Evolutionary conservation across 2,888 invertebrate genomes (phyloP), one percentile per base, ranked within the genome.

Genomic region (Brachycybe producta): DNA sequence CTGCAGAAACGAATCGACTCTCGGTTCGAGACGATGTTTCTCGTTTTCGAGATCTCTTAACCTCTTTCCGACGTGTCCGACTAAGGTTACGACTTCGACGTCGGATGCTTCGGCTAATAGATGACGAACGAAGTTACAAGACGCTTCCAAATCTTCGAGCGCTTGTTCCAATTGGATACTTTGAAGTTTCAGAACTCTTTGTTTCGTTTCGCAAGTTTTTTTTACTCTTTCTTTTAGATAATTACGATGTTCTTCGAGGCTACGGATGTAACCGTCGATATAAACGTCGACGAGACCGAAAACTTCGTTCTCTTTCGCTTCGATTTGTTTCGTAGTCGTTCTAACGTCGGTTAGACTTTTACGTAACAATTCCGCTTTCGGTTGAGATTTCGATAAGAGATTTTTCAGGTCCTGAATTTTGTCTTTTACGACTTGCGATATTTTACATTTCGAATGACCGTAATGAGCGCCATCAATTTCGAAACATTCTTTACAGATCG

Each of bases 241-340:
- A 5, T 70, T 66, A 1, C 73, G 70, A 65, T 79, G 79, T 2
- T 73, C 70, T 40, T 77, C 77, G 23, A 80, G 70, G 0, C 79
- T 78, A 51, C 74, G 70, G 3, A 75, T 70, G 67, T 82, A 82
- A 8, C 8, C 11, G 32, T 32, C 11, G n/a, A 32, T n/a, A 11
- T 32, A n/a, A 32, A 32, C 32, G n/a, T 32, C 32, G 32, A 32
- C 32, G 11, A 32, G 11, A 8, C n/a, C 26, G 42, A 34, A 5
- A 2, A 15, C 13, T n/a, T n/a, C n/a, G n/a, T n/a, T n/a, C n/a
- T n/a, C n/a, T n/a, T n/a, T n/a, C n/a, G n/a, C n/a, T n/a, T n/a
- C n/a, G n/a, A n/a, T n/a, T n/a, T n/a, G n/a, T n/a, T n/a, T n/a
- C n/a, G n/a, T n/a, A n/a, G n/a, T n/a, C n/a, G n/a, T n/a, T n/a